Percentiles rank a stretch among this genome's conserved stretches.
Evolutionary conservation across 53 echinoderm and acorn worm genomes (phyloP).

Genomic region (Echinometra lucunter): DNA sequence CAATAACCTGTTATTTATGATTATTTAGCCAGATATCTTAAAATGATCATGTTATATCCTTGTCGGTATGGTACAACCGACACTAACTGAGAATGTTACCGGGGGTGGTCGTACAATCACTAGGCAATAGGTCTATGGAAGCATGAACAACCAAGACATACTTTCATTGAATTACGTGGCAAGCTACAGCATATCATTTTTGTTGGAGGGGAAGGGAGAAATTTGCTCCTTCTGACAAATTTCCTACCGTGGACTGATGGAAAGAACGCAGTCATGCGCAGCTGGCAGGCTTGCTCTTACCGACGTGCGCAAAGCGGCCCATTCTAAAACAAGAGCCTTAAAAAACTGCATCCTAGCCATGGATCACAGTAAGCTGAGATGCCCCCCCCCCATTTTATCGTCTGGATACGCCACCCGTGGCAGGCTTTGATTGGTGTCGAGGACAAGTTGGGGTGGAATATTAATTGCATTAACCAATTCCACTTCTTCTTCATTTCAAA

Average conservation of each 20-base stretch:
- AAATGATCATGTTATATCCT: constrained; percentile 14
- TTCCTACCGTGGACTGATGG: no score
- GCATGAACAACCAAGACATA: constrained; percentile 9
- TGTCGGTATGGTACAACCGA: background rate
- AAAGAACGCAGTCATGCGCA: no score
- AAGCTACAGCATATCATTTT: no score
- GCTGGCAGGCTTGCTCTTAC: no score
- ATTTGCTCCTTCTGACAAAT: no score
- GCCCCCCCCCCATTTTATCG: no score
- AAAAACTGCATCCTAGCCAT: no score
- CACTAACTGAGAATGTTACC: background rate
- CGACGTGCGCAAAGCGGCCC: no score
- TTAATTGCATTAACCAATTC: constrained; percentile 32
- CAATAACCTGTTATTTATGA: background rate
- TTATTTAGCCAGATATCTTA: background rate
- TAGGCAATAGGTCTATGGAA: background rate
- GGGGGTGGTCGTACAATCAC: background rate
- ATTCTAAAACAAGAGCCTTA: no score
- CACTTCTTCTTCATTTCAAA: background rate
- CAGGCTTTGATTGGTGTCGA: constrained; percentile 35
- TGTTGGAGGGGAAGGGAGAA: no score
- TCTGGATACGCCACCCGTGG: no score
- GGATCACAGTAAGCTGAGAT: no score
- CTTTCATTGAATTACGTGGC: constrained; percentile 40
- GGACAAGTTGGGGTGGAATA: constrained; percentile 11